Conservation (phyloP, 1,140 invertebrate species). For the Cydia splendana region DNA sequence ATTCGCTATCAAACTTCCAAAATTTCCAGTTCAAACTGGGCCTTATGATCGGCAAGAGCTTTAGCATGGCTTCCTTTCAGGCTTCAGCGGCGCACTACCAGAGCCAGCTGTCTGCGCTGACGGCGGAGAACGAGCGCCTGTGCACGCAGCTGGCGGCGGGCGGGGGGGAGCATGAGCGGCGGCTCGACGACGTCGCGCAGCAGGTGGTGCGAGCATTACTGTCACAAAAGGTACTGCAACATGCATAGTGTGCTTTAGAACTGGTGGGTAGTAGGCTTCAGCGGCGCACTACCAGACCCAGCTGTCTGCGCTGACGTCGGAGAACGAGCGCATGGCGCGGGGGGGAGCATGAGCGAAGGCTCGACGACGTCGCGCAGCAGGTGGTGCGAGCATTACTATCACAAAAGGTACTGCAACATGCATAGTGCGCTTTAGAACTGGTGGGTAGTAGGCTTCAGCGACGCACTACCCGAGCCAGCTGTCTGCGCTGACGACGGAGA, state of each 20-base stretch:
- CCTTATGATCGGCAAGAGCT: neutral
- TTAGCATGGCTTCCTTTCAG: slow-evolving; percentile 75
- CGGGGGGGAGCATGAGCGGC: slow-evolving; percentile 86
- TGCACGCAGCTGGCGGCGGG: slow-evolving; percentile 76
- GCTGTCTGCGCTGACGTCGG: slow-evolving; percentile 85
- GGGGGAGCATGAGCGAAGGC: slow-evolving; percentile 86
- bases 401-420: slow-evolving; percentile 84
- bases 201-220: slow-evolving; percentile 90
- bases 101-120: slow-evolving; percentile 84
- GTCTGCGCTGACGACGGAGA: slow-evolving; percentile 86
- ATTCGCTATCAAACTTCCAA: no score
- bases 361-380: slow-evolving; percentile 90
- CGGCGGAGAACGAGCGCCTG: slow-evolving; percentile 88
- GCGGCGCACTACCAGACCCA: slow-evolving; percentile 87
- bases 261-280: slow-evolving; percentile 81
- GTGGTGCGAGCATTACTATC: slow-evolving; percentile 89
- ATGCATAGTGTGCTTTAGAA: no score
- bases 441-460: slow-evolving; percentile 83
- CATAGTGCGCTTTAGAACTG: no score
- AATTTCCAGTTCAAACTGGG: no score
- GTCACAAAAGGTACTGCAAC: slow-evolving; percentile 86
- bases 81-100: slow-evolving; percentile 87
- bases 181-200: slow-evolving; percentile 89
- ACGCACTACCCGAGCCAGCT: slow-evolving; percentile 87
- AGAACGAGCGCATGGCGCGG: slow-evolving; percentile 85